These are phyloP conservation scores for Haplochromis vanheusdeni DNA, from an alignment of 2,113 vertebrate genomes.

Conservation along the genomic window DNA sequence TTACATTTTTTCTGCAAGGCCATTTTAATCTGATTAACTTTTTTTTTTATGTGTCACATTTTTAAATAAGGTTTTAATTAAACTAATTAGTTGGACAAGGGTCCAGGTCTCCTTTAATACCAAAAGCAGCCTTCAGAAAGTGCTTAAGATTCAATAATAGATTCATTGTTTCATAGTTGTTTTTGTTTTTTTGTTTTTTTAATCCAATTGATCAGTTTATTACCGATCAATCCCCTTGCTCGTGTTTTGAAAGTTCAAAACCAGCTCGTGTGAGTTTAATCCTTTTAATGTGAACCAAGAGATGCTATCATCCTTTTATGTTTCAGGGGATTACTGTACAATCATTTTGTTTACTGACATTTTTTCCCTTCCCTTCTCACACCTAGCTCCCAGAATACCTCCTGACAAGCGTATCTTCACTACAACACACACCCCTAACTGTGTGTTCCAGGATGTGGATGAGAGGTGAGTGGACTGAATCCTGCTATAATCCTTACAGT, in stretches of 20 bases:
- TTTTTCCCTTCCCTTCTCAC: neutral
- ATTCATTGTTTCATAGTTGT: neutral
- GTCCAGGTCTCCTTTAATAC: neutral
- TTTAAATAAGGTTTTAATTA: neutral
- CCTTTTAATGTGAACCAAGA: neutral
- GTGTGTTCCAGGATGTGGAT: constrained; percentile 94
- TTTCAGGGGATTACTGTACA: neutral
- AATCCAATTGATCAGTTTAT: neutral
- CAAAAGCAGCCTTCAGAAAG: neutral
- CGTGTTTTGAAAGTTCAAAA: neutral
- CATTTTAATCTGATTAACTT: neutral
- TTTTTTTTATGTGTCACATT: neutral
- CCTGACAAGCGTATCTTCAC: constrained; percentile 95
- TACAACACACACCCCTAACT: constrained; percentile 91
- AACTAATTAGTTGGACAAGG: neutral
- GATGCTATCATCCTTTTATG: neutral
- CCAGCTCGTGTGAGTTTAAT: neutral
- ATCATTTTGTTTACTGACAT: neutral
- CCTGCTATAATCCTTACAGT: neutral
- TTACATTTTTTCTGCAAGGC: neutral
- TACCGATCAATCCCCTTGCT: neutral
- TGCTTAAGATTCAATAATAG: neutral
- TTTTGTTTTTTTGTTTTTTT: neutral
- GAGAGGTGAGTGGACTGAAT: constrained; percentile 78
- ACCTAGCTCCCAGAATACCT: constrained; percentile 88